Evolutionary conservation across 2,888 invertebrate species (phyloP), one percentile per base, ranked within the genome.

Genomic region (Griposia aprilina): DNA sequence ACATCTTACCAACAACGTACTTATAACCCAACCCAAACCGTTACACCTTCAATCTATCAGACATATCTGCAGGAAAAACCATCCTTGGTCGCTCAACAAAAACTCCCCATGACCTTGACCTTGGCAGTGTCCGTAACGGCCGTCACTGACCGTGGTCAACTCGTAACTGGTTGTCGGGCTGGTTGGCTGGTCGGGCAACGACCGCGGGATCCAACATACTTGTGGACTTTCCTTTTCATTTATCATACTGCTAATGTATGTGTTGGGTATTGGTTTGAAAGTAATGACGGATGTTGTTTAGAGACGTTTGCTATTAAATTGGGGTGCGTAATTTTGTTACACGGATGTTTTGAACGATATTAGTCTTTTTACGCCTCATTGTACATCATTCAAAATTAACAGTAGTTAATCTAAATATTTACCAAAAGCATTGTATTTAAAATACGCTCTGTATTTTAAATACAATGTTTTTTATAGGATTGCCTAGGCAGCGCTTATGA

Each of bases 81-180:
- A 41, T 86, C 65, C 41, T 78, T 55, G n/a, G 13, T 20, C n/a
- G n/a, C 17, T 41, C 20, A 45, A 75, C 65, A 75, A 78, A 62
- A 73, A 26, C 66, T 36, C 50, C 68, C 76, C 66, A 68, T 84
- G 78, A 78, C 83, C 87, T 83, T 86, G 80, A 85, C 86, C 83
- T 77, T 72, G 68, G n/a, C n/a, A 70, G 73, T 69, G 74, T 74
- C 74, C 83, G 86, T 90, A 88, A 91, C 86, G 76, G 52, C 77
- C 75, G 87, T 87, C 80, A 89, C 93, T 91, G 93, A 93, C 93
- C 93, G 84, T 86, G 85, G 91, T 87, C 92, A 93, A 89, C 84
- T 72, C 74, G 77, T 79, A 91, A 94, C 94, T 92, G 92, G 94
- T 94, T 90, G 87, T 74, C 78, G 79, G 89, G 90, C 89, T 23